phyloP scores from a whole-genome alignment of 2,797 vertebrate genomes.

The Urophycis tenuis region DNA sequence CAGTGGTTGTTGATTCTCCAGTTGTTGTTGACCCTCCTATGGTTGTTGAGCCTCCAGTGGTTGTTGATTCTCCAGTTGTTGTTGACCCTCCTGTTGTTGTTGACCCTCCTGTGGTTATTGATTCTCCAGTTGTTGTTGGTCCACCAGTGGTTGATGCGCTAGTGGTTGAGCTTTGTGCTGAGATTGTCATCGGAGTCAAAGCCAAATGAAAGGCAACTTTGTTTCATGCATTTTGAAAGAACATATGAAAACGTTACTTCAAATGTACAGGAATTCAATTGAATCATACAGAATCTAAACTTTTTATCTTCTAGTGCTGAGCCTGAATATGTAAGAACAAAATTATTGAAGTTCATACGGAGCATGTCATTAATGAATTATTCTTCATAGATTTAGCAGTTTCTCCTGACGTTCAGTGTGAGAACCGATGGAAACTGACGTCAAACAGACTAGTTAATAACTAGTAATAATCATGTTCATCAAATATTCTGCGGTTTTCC shows the following conservation, averaged over 20 bases:
- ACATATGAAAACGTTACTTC: not conserved
- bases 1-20: not conserved
- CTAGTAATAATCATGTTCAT: too few species aligned
- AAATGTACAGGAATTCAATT: not conserved
- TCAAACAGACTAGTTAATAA: too few species aligned
- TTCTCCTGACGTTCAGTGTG: too few species aligned
- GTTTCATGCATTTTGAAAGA: slow-evolving; percentile 1
- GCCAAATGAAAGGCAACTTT: not conserved
- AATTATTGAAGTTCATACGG: too few species aligned
- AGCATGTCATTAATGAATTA: too few species aligned
- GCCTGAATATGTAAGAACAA: too few species aligned
- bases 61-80: not conserved
- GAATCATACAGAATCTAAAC: not conserved
- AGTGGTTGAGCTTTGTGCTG: not conserved
- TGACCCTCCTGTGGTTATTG: not conserved
- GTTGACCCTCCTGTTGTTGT: not conserved
- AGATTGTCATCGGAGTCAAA: not conserved
- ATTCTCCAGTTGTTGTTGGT: not conserved
- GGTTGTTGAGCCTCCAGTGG: not conserved
- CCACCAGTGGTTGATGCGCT: not conserved
- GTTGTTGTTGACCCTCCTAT: not conserved
- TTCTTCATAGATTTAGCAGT: too few species aligned
- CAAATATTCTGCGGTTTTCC: too few species aligned
- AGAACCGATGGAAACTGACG: too few species aligned
- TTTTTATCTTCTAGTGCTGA: not conserved